Evolutionary conservation across 2,888 invertebrate species (phyloP), one percentile per base, ranked within the genome.

Genomic region (Trisateles emortualis): DNA sequence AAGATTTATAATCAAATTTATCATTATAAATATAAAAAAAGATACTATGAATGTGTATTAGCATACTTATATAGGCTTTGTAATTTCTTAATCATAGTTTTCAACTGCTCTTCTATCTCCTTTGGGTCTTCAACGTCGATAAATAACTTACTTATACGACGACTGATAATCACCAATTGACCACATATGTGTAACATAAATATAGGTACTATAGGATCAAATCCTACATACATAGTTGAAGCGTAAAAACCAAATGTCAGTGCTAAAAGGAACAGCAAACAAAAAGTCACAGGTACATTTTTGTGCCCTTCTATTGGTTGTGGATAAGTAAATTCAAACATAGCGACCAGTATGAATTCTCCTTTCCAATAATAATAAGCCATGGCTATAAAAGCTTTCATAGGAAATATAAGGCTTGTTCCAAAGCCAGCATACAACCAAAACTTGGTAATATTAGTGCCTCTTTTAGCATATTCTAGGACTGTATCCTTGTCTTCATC

Each of bases 181-280:
- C 88, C 88, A 55, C 88, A 87, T 3, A 74, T 68, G 47, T 91
- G 89, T 22, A 87, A 51, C 60, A 87, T 73, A 55, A 87, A 84
- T 68, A 88, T 87, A 0, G 87, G 87, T 0, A 84, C 79, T n/a
- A 91, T 53, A 1, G 90, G 83, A 70, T 91, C 90, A 58, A 89
- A 90, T 2, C 84, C 84, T 0, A 83, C 63, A 17, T 81, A 87
- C 62, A 86, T 75, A 0, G 78, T 52, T 0, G 68, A 50, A 0
- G 84, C 78, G 43, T 78, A 84, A 0, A 60, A 14, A 50, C 67
- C 83, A 39, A 85, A 86, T 9, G 64, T n/a, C 0, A 78, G 40
- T 43, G 64, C 67, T 3, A 76, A 29, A 0, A 44, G 3, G 30
- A 79, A 82, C 19, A 79, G 44, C 0, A 62, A 0, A 14, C 72